These are phyloP conservation scores for Austrolebias charrua DNA, from an alignment of 2,797 vertebrate genomes.

Conservation along the genomic window DNA sequence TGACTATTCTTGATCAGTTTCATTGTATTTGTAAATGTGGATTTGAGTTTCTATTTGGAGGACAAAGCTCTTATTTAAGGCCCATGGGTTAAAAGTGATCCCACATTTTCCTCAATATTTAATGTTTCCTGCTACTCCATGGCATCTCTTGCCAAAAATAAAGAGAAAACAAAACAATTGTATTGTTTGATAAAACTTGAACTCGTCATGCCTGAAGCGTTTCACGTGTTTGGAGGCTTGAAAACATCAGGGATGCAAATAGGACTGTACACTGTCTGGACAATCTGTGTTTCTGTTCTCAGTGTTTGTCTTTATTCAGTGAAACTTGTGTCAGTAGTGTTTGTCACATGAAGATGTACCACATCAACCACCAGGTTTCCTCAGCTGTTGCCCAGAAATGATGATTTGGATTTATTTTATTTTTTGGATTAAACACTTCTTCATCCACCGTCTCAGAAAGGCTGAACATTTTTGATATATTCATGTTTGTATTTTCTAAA, in stretches of 20 bases:
- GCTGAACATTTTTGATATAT: not conserved
- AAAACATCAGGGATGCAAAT: slow-evolving; percentile 17
- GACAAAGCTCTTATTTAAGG: slow-evolving; percentile 45
- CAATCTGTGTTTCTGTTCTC: slow-evolving; percentile 42
- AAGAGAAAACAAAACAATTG: slow-evolving; percentile 68
- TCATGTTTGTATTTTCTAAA: not conserved
- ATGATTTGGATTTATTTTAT: not conserved
- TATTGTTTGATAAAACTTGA: slow-evolving; percentile 71
- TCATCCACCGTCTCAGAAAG: not conserved
- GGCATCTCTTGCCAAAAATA: slow-evolving; percentile 53
- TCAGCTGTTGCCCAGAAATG: not conserved
- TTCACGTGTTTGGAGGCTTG: slow-evolving; percentile 28
- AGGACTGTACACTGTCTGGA: slow-evolving; percentile 42
- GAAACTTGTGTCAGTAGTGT: not conserved
- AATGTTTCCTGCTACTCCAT: slow-evolving; percentile 63
- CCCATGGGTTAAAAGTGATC: slow-evolving; percentile 52
- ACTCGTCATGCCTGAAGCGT: slow-evolving; percentile 25
- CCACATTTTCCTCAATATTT: slow-evolving; percentile 54
- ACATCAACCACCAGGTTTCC: not conserved
- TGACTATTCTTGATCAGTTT: slow-evolving; percentile 56
- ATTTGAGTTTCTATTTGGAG: slow-evolving; percentile 53
- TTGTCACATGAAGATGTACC: not conserved
- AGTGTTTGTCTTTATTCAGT: not conserved
- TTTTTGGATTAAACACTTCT: not conserved
- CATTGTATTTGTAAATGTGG: slow-evolving; percentile 59